phyloP scores from a whole-genome alignment of 2,113 vertebrate species.

The Mobula birostris region DNA sequence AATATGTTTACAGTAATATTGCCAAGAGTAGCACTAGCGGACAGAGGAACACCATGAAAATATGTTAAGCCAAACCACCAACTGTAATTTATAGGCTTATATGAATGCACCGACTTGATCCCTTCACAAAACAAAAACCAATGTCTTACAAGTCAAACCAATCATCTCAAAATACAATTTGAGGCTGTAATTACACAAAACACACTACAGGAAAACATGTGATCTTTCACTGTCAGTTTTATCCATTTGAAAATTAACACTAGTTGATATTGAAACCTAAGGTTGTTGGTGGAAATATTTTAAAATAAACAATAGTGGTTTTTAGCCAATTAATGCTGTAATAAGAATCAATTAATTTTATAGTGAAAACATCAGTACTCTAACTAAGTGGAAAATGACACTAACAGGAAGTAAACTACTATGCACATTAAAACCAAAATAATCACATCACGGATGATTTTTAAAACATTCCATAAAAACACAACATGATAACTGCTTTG shows the following conservation, averaged over 20 bases:
- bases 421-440: background rate
- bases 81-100: background rate
- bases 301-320: background rate
- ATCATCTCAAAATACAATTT: slow-evolving; percentile 24
- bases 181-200: background rate
- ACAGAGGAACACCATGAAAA: slow-evolving; percentile 24
- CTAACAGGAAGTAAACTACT: slow-evolving; percentile 9
- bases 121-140: background rate
- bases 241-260: slow-evolving; percentile 19
- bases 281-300: background rate
- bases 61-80: background rate
- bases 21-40: background rate
- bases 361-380: background rate
- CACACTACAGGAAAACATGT: background rate
- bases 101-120: slow-evolving; percentile 1
- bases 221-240: slow-evolving; percentile 16
- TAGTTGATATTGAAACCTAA: background rate
- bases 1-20: slow-evolving; percentile 14
- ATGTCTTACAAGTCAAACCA: slow-evolving; percentile 17
- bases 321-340: background rate
- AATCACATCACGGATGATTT: slow-evolving; percentile 27
- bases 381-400: slow-evolving; percentile 27
- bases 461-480: slow-evolving; percentile 18
- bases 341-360: background rate
- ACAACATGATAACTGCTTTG: slow-evolving; percentile 25